These are phyloP conservation scores for Rhynchonema sp. DNA, from an alignment of 2,888 invertebrate species.

Conservation along the genomic window DNA sequence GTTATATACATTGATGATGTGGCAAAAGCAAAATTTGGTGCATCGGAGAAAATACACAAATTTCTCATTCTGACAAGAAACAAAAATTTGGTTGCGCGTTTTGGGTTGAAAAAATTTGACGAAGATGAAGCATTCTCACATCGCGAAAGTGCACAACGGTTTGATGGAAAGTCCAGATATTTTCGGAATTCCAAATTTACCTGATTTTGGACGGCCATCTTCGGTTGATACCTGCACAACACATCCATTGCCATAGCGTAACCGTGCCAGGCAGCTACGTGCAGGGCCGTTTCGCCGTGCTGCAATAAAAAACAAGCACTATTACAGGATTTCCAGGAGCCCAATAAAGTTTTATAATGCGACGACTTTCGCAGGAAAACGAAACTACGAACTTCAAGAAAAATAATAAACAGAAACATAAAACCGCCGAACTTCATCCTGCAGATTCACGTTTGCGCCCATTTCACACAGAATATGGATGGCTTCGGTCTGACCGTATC, in stretches of 20 bases:
- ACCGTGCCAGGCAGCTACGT: constrained; percentile 39
- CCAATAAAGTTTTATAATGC: neutral
- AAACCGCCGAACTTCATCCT: constrained; percentile 40
- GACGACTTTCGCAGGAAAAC: neutral
- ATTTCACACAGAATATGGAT: constrained; percentile 32
- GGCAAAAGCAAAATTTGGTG: no score
- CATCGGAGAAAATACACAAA: no score
- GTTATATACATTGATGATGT: no score
- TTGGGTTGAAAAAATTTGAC: no score
- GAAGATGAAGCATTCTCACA: no score
- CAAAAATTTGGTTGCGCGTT: no score
- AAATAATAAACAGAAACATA: no score
- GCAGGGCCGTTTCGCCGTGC: constrained; percentile 39
- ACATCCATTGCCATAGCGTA: constrained; percentile 30
- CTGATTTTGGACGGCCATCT: constrained; percentile 30
- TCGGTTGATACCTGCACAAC: constrained; percentile 29
- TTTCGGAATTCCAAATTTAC: no score
- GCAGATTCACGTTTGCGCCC: constrained; percentile 32
- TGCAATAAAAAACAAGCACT: constrained; percentile 13
- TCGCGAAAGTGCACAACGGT: no score
- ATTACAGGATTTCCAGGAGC: neutral
- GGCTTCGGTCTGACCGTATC: constrained; percentile 35
- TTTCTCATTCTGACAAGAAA: no score
- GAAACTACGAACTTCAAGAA: neutral
- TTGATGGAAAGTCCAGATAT: no score